Conservation (phyloP, 2,797 vertebrate genomes). For the Poeciliopsis paucimaculata region DNA sequence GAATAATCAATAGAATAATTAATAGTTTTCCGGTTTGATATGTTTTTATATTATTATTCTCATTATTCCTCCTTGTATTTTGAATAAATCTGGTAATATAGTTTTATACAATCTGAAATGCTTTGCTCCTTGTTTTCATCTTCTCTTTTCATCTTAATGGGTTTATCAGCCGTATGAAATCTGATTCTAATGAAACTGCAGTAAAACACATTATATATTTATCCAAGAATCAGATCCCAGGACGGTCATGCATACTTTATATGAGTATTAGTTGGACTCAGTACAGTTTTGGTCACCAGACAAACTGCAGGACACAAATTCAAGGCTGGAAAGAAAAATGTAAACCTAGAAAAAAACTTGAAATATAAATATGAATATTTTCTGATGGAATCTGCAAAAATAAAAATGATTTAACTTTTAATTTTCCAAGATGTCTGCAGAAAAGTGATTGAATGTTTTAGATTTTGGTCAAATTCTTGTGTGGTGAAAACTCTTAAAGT, state of each 20-base stretch:
- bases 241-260: constrained; percentile 16
- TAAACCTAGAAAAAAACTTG: background rate
- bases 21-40: background rate
- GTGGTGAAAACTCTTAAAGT: background rate
- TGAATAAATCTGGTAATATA: background rate
- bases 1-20: background rate
- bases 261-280: constrained; percentile 11
- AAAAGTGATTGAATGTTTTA: background rate
- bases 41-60: background rate
- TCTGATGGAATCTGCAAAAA: background rate
- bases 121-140: background rate
- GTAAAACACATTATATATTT: constrained; percentile 21
- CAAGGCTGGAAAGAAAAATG: background rate
- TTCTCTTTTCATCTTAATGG: background rate
- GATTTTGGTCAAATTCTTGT: background rate
- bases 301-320: background rate
- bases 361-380: background rate
- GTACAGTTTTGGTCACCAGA: constrained; percentile 2
- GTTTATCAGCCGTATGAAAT: background rate
- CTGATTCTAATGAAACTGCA: background rate
- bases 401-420: background rate
- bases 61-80: background rate
- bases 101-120: background rate
- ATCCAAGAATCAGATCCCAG: constrained; percentile 15
- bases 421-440: background rate